Base-by-base conservation (phyloP, 2,888 invertebrate genomes). In the Drosophila bunnanda region DNA sequence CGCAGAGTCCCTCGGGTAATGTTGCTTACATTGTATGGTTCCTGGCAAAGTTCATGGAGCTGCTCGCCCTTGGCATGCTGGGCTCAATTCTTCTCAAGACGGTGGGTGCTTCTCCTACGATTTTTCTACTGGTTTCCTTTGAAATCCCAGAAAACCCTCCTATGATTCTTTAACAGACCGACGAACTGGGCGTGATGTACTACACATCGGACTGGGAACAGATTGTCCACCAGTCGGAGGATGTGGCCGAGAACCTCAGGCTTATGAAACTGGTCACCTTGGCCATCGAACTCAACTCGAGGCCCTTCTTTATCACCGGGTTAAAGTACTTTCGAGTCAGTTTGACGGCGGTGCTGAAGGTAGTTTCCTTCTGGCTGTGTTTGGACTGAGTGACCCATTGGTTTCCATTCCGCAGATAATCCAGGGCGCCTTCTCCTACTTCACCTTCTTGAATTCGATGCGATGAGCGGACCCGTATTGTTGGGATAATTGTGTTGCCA, bases 351-450 rank as follows among this genome's bases (percentile, higher is more conserved):
- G 91, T 83, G 0, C 25, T 91, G 0, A 81, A 76, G 72, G 90
- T 91, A 43, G 62, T 39, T 20, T 9, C 5, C 28, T 6, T 1
- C 20, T 4, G 4, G 22, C 20, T 12, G 9, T 7, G n/a, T 0
- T 43, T 10, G 5, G 0, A 6, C n/a, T 52, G 53, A 34, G 39
- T 48, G 15, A n/a, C 12, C 20, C 7, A 58, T 32, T 36, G 20
- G 22, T 15, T 52, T 20, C 7, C 0, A 32, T 55, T 64, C 12
- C 15, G 13, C 38, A 90, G 91, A 79, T 90, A 50, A 76, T 90
- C 20, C 87, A 84, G 72, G 91, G 86, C 0, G 89, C 90, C 7
- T 86, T 79, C 25, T 90, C 91, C 0, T 90, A 91, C 56, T 91
- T 91, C 43, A 91, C 91, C 1, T 90, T 82, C 62, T 67, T 90